Evolutionary conservation across 2,113 vertebrate species (phyloP).

Genomic region (Noctilio leporinus): DNA sequence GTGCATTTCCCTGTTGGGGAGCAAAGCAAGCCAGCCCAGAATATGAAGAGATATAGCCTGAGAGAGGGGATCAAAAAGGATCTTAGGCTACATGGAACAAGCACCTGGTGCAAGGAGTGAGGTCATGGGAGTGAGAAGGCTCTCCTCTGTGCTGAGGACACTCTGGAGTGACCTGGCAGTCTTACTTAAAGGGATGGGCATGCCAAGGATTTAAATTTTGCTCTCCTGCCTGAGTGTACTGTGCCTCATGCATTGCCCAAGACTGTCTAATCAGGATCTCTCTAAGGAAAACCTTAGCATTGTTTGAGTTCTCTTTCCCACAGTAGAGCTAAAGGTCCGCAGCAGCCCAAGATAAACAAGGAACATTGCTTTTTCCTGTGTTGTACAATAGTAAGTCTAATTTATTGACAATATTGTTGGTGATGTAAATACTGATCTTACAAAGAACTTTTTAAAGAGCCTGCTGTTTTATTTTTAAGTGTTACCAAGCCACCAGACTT

Average conservation of each 20-base stretch:
- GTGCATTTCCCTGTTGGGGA: neutral
- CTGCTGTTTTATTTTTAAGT: slow-evolving; percentile 30
- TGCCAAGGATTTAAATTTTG: neutral
- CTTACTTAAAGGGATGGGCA: neutral
- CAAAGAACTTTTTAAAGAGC: slow-evolving; percentile 54
- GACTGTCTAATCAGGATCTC: slow-evolving; percentile 37
- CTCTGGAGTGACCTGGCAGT: neutral
- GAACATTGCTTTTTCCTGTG: slow-evolving; percentile 62
- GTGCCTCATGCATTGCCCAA: neutral
- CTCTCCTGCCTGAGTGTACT: neutral
- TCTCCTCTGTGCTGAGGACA: neutral
- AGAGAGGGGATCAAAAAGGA: neutral
- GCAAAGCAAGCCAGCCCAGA: neutral
- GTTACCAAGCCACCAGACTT: slow-evolving; percentile 52
- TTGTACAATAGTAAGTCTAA: slow-evolving; percentile 67
- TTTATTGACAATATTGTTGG: slow-evolving; percentile 63
- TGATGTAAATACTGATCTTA: slow-evolving; percentile 53
- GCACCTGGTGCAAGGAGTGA: neutral
- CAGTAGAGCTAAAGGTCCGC: slow-evolving; percentile 54
- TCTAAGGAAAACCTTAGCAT: slow-evolving; percentile 54
- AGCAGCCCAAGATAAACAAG: slow-evolving; percentile 66
- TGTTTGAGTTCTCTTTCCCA: slow-evolving; percentile 62
- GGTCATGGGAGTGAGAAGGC: neutral
- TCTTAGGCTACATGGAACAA: neutral
- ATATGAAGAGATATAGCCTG: neutral